Evolutionary conservation across 2,113 vertebrate genomes (phyloP).

Genomic region (Hemiscyllium ocellatum): DNA sequence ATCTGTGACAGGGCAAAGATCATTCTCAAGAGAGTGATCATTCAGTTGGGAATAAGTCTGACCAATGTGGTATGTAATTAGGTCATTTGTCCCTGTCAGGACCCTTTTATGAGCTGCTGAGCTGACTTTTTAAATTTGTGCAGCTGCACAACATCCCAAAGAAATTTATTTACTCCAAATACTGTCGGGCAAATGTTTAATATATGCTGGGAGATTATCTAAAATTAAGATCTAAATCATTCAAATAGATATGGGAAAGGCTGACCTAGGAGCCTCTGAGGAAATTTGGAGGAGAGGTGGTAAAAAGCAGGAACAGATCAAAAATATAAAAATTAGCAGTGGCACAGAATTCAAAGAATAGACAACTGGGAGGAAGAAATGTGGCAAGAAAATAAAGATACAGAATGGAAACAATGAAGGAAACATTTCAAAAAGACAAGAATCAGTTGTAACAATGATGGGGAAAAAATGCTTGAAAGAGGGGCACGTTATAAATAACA

Average conservation of each 20-base stretch:
- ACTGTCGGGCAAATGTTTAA: not conserved
- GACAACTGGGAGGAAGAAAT: not conserved
- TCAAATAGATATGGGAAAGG: not conserved
- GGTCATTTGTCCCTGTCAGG: not conserved
- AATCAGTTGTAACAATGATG: not conserved
- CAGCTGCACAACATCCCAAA: not conserved
- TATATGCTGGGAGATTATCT: not conserved
- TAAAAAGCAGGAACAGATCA: not conserved
- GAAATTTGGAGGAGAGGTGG: not conserved
- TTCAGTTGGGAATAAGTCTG: constrained; percentile 8
- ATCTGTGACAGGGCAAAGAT: not conserved
- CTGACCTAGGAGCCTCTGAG: too few species aligned
- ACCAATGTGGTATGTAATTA: not conserved
- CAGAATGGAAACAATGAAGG: not conserved
- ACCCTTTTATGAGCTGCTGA: constrained; percentile 1
- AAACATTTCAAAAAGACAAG: not conserved
- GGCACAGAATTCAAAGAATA: not conserved
- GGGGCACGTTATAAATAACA: not conserved
- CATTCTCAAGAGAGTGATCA: not conserved
- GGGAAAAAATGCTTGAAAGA: not conserved
- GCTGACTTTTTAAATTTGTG: not conserved
- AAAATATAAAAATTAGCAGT: not conserved
- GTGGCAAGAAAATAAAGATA: not conserved
- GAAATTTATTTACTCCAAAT: not conserved
- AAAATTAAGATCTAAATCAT: not conserved